These are phyloP conservation scores for Aplocera efformata DNA, from an alignment of 2,888 invertebrate species.

Conservation along the genomic window DNA sequence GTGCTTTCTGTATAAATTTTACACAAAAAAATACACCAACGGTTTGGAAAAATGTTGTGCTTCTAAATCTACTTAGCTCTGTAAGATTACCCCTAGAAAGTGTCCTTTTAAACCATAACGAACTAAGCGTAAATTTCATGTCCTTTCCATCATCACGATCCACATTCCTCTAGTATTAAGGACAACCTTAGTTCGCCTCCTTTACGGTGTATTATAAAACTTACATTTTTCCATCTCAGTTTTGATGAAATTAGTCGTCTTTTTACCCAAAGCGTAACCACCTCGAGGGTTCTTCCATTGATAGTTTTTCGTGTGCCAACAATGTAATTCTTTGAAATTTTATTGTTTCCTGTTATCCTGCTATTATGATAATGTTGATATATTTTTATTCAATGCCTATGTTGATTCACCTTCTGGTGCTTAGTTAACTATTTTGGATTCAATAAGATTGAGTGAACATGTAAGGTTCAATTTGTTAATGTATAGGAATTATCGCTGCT, in stretches of 20 bases:
- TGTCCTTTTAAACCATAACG: conserved; percentile 61
- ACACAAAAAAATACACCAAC: no score
- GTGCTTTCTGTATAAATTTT: no score
- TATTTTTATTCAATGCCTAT: conserved; percentile 14
- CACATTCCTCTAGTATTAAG: conserved; percentile 77
- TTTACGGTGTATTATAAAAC: background rate
- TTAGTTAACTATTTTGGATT: background rate
- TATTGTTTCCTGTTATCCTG: conserved; percentile 20
- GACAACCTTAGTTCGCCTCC: conserved; percentile 25
- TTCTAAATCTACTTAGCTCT: conserved; percentile 33
- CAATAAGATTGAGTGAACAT: background rate
- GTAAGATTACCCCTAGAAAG: conserved; percentile 59
- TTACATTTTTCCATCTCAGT: no score
- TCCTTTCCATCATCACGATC: conserved; percentile 45
- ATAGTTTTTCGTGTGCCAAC: conserved; percentile 38
- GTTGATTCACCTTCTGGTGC: conserved; percentile 9
- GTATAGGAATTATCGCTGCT: no score
- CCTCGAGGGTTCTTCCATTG: conserved; percentile 23
- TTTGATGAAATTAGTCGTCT: no score
- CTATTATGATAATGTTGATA: conserved; percentile 13
- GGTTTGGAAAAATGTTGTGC: conserved; percentile 15
- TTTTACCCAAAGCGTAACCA: background rate
- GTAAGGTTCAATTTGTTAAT: conserved; percentile 7
- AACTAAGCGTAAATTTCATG: conserved; percentile 40
- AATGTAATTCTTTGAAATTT: conserved; percentile 24